phyloP scores from a whole-genome alignment of 2,888 invertebrate genomes.

The Torymus texanus region DNA sequence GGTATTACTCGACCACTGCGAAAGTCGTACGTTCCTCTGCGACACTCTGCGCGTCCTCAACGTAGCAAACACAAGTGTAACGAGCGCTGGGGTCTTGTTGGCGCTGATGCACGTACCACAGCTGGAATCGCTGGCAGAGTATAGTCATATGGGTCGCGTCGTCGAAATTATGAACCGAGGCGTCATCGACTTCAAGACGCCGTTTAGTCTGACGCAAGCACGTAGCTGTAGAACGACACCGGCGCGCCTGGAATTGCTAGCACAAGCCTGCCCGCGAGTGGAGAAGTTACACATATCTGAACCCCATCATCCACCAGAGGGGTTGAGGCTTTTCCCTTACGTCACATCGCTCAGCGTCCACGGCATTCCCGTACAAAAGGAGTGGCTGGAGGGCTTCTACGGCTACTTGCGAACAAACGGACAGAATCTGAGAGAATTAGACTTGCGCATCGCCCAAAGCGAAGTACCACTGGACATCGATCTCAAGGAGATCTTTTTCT shows the following conservation, averaged over 20 bases:
- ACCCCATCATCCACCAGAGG: constrained; percentile 72
- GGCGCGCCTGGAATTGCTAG: constrained; percentile 70
- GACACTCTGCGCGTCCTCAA: constrained; percentile 72
- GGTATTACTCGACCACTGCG: constrained; percentile 71
- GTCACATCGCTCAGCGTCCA: constrained; percentile 72
- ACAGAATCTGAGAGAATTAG: constrained; percentile 68
- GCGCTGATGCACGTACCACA: constrained; percentile 71
- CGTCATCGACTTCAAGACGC: constrained; percentile 65
- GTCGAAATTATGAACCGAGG: constrained; percentile 71
- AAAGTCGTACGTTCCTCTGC: constrained; percentile 72
- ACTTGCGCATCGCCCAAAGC: constrained; percentile 68
- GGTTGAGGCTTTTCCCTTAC: constrained; percentile 69
- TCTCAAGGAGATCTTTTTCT: constrained; percentile 67
- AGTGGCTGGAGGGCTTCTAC: constrained; percentile 72
- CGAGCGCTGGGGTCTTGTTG: constrained; percentile 71
- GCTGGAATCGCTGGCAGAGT: constrained; percentile 74
- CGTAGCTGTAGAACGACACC: constrained; percentile 71
- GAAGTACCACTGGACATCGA: constrained; percentile 68
- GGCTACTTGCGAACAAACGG: constrained; percentile 72
- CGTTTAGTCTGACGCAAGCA: constrained; percentile 71
- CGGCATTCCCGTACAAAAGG: constrained; percentile 68
- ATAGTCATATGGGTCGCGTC: constrained; percentile 73
- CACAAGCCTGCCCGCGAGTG: constrained; percentile 72
- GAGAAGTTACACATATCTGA: constrained; percentile 73
- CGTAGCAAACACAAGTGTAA: constrained; percentile 73